Percentiles rank a stretch among this genome's conserved stretches.
phyloP scores from a whole-genome alignment of 92 coral and sea anemone species.

The Muricea muricata region DNA sequence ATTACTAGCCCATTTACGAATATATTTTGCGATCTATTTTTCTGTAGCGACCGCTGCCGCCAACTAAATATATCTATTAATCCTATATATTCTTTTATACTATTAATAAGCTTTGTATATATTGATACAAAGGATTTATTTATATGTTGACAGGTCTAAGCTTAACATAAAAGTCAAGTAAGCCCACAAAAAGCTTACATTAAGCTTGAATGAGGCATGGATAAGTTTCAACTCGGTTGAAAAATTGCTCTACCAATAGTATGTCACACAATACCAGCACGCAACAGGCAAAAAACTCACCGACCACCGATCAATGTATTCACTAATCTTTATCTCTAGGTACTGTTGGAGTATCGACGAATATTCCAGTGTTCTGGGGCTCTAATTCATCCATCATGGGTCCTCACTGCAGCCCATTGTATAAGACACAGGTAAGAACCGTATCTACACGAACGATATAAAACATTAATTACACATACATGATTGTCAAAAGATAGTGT shows the following conservation, averaged over 20 bases:
- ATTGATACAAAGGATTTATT: background rate
- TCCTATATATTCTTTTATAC: background rate
- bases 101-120: background rate
- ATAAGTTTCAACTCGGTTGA: background rate
- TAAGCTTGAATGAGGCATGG: background rate
- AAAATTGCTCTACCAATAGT: background rate
- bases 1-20: no score
- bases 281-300: conserved; percentile 29
- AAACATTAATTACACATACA: no score
- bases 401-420: conserved; percentile 41
- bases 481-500: no score
- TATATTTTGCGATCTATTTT: no score
- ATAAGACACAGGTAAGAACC: conserved; percentile 1
- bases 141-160: no score
- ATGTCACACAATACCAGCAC: background rate
- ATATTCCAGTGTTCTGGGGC: conserved; percentile 36
- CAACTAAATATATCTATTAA: no score
- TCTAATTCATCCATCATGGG: conserved; percentile 42
- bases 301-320: background rate
- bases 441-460: no score
- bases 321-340: background rate
- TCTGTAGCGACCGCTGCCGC: no score
- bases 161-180: no score
- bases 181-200: no score
- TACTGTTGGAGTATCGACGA: conserved; percentile 2